Evolutionary conservation across 2,113 vertebrate genomes (phyloP), one percentile per base, ranked within the genome.

Genomic region (Pomatostomus ruficeps): DNA sequence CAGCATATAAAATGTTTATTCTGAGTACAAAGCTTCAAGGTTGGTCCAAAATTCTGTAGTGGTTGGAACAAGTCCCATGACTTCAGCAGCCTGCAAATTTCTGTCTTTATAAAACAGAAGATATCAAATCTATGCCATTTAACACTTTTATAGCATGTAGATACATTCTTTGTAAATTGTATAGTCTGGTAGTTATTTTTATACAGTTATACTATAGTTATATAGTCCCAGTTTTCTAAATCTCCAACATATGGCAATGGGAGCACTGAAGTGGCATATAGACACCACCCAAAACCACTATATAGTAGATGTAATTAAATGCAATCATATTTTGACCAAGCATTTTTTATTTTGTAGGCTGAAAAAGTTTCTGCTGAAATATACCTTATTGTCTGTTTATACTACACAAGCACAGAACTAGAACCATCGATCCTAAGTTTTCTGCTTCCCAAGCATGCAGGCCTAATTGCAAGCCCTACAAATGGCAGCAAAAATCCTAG

Each of bases 11-110:
- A 89, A 79, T 86, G 85, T 76, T 97, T 96, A 66, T 51, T 76
- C 88, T 76, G 55, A 93, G 75, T 72, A 91, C 67, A 93, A 73
- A 70, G 38, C 88, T 61, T 70, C 57, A 62, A 73, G 55, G 55
- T 43, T 42, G 46, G 67, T 88, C 91, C 88, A 92, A 80, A 85
- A 66, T 49, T 66, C 63, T 88, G 85, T 68, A 93, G 71, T 21
- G 29, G 24, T 42, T 96, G 85, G 94, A 94, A 92, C 23, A 40
- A 71, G 55, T 88, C 85, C 93, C 85, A 83, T 29, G 23, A 83
- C 46, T 90, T 85, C 79, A 88, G 66, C 52, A 82, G 85, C 51
- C 55, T 66, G 42, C 38, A 85, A 70, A 73, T 28, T 71, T 29
- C 4, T 11, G 33, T 68, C 67, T 54, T 61, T 73, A 54, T 2